Conservation (phyloP, 1,140 invertebrate genomes). For the Theocolax elegans region DNA sequence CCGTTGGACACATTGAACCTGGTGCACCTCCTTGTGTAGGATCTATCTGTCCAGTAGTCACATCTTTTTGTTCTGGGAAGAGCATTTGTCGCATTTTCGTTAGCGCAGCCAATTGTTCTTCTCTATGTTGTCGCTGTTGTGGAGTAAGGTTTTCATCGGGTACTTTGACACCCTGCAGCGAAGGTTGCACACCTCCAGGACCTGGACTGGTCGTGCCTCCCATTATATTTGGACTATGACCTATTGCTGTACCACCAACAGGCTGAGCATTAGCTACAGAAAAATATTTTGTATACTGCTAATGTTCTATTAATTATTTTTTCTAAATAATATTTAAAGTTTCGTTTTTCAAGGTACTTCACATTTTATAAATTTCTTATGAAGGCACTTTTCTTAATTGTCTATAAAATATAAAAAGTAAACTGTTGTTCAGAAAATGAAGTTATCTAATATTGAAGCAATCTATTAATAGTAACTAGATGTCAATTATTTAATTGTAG, state of each 20-base stretch:
- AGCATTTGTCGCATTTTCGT: slow-evolving; percentile 93
- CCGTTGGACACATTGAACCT: slow-evolving; percentile 54
- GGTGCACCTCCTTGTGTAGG: slow-evolving; percentile 58
- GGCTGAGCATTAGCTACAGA: slow-evolving; percentile 62
- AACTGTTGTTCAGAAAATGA: too few species aligned
- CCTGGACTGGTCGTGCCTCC: slow-evolving; percentile 67
- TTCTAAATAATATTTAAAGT: too few species aligned
- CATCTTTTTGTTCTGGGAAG: slow-evolving; percentile 81
- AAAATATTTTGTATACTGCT: not conserved
- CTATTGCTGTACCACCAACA: slow-evolving; percentile 59
- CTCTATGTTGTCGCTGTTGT: slow-evolving; percentile 92
- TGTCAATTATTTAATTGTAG: too few species aligned
- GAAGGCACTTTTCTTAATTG: too few species aligned
- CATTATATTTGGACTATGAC: slow-evolving; percentile 64
- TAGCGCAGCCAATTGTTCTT: slow-evolving; percentile 90
- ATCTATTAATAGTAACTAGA: too few species aligned
- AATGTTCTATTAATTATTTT: not conserved
- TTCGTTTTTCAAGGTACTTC: too few species aligned
- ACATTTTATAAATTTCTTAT: too few species aligned
- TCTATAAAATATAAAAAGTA: too few species aligned
- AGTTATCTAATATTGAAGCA: too few species aligned
- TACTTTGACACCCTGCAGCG: slow-evolving; percentile 84
- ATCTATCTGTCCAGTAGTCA: slow-evolving; percentile 57
- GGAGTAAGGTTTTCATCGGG: slow-evolving; percentile 97
- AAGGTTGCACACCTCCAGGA: slow-evolving; percentile 70